A percentile compares a stretch with the other conserved stretches of the same genome.
Evolutionary conservation across 2,797 vertebrate genomes (phyloP).

Genomic region (Melanotaenia parkinsoni): DNA sequence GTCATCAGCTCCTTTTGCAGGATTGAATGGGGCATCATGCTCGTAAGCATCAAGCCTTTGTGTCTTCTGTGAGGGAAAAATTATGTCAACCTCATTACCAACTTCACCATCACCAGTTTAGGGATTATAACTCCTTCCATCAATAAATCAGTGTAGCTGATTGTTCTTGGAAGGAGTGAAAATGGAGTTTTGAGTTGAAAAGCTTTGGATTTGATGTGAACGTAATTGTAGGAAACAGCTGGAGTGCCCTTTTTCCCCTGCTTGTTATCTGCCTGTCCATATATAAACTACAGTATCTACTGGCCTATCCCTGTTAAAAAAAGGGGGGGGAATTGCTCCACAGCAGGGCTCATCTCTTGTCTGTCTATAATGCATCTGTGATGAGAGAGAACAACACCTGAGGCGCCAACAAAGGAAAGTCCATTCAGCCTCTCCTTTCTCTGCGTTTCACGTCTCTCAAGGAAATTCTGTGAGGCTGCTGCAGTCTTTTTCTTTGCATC

Average conservation of each 20-base stretch:
- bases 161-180: conserved; percentile 25
- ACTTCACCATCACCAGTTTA: conserved; percentile 35
- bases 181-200: conserved; percentile 26
- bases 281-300: conserved; percentile 13
- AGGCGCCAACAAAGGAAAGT: conserved; percentile 27
- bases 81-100: conserved; percentile 49
- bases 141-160: conserved; percentile 32
- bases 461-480: background rate
- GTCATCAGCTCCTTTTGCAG: conserved; percentile 27
- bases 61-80: conserved; percentile 24
- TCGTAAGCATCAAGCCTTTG: conserved; percentile 25
- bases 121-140: conserved; percentile 43
- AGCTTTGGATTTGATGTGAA: conserved; percentile 4
- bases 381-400: conserved; percentile 34
- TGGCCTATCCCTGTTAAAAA: background rate
- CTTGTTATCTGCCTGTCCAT: conserved; percentile 22
- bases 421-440: conserved; percentile 10
- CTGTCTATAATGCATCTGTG: conserved; percentile 49
- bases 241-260: background rate
- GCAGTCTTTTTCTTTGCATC: conserved; percentile 19
- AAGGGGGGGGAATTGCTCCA: conserved; percentile 25
- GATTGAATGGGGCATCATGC: conserved; percentile 47
- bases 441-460: conserved; percentile 1
- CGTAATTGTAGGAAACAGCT: conserved; percentile 14
- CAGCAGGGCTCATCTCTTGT: conserved; percentile 42